A percentile compares a stretch with the other conserved stretches of the same genome.
These are phyloP conservation scores for Stegodyphus mimosarum DNA, from an alignment of 1,140 invertebrate species.

Conservation along the genomic window DNA sequence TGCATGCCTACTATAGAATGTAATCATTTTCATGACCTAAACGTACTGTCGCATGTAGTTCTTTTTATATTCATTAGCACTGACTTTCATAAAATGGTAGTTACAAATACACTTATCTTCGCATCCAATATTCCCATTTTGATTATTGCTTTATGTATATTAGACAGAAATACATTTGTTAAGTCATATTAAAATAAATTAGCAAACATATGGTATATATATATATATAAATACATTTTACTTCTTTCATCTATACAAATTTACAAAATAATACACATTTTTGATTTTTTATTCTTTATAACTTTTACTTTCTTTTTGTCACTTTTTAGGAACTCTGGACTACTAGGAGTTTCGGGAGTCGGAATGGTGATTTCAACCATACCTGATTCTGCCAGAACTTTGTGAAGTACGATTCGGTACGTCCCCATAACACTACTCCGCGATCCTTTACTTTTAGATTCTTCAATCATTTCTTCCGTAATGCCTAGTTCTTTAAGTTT, in stretches of 20 bases:
- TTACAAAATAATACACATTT: slow-evolving; percentile 56
- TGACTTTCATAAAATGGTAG: too few species aligned
- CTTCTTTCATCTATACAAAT: slow-evolving; percentile 9
- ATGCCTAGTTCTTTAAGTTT: slow-evolving; percentile 72
- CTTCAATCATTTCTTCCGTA: slow-evolving; percentile 69
- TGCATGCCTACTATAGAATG: too few species aligned
- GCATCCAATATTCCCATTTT: too few species aligned
- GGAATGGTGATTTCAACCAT: neutral
- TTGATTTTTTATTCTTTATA: slow-evolving; percentile 52
- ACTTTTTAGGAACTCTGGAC: slow-evolving; percentile 37
- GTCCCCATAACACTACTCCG: slow-evolving; percentile 73
- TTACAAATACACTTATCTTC: too few species aligned
- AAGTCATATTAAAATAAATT: too few species aligned
- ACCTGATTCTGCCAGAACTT: slow-evolving; percentile 1
- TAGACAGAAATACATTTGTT: too few species aligned
- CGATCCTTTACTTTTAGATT: slow-evolving; percentile 69
- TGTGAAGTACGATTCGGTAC: slow-evolving; percentile 68
- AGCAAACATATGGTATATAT: neutral
- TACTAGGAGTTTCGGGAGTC: neutral
- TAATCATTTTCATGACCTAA: too few species aligned
- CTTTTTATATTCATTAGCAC: too few species aligned
- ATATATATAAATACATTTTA: neutral
- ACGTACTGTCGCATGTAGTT: too few species aligned
- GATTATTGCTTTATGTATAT: too few species aligned
- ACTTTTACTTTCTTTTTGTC: slow-evolving; percentile 8